Percentiles rank a stretch among this genome's conserved stretches.
phyloP scores from a whole-genome alignment of 2,797 vertebrate genomes.

The Parauchenoglanis ngamensis region DNA sequence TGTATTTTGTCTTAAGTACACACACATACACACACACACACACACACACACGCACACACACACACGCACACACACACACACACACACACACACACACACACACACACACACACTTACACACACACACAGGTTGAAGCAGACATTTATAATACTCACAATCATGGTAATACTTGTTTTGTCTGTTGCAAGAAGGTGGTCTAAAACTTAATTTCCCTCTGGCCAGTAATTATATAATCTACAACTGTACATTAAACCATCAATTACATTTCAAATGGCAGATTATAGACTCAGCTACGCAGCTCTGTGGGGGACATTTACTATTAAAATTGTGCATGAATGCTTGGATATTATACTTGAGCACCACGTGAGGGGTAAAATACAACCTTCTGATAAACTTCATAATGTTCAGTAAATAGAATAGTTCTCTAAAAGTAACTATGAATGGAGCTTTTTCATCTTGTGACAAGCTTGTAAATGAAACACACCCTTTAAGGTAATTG shows the following conservation, averaged over 20 bases:
- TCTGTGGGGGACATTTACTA: neutral
- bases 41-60: neutral
- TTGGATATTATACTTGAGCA: neutral
- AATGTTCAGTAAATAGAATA: neutral
- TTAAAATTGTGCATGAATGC: neutral
- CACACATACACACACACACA: no score
- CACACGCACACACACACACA: neutral
- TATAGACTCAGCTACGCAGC: neutral
- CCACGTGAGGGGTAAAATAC: neutral
- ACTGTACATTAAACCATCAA: neutral
- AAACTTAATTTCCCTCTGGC: neutral
- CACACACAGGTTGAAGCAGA: neutral
- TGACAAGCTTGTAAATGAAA: slow-evolving; percentile 1
- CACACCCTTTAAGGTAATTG: neutral
- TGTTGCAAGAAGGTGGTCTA: slow-evolving; percentile 14
- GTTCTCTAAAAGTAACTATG: neutral
- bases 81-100: neutral
- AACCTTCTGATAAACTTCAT: neutral
- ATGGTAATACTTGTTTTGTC: slow-evolving; percentile 5
- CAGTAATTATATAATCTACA: slow-evolving; percentile 17
- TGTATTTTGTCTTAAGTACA: no score
- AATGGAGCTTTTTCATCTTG: neutral
- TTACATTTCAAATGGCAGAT: slow-evolving; percentile 12
- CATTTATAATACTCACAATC: slow-evolving; percentile 8
- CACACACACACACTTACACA: neutral